Conservation (phyloP, 64 coral and sea anemone genomes). For the Exaiptasia diaphana region DNA sequence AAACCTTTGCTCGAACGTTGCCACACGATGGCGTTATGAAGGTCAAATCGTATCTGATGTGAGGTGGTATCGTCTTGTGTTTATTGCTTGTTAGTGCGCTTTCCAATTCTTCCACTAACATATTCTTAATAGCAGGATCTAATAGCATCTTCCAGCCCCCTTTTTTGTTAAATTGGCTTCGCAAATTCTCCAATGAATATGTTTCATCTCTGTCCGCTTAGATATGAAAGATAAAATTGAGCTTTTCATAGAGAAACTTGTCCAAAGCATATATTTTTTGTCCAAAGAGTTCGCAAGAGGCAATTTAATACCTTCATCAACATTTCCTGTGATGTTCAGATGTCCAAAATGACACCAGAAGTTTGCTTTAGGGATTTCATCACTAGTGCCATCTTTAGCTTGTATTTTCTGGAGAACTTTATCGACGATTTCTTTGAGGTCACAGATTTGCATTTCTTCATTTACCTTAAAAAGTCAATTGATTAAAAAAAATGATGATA, state of each 20-base stretch:
- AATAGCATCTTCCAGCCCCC: not conserved
- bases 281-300: no score
- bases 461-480: no score
- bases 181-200: not conserved
- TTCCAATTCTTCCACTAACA: not conserved
- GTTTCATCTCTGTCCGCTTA: not conserved
- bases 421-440: no score
- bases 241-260: no score
- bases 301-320: constrained; percentile 17
- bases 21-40: not conserved
- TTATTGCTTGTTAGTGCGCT: not conserved
- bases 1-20: not conserved
- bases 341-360: constrained; percentile 9
- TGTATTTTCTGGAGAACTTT: no score
- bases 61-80: not conserved
- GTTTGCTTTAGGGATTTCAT: not conserved
- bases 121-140: not conserved
- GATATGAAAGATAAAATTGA: not conserved
- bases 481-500: no score
- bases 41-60: not conserved
- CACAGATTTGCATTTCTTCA: no score
- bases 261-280: no score
- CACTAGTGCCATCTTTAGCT: no score
- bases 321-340: not conserved
- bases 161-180: not conserved